These are phyloP conservation scores for Pygoscelis adeliae DNA, from an alignment of 2,113 vertebrate species.

Conservation along the genomic window DNA sequence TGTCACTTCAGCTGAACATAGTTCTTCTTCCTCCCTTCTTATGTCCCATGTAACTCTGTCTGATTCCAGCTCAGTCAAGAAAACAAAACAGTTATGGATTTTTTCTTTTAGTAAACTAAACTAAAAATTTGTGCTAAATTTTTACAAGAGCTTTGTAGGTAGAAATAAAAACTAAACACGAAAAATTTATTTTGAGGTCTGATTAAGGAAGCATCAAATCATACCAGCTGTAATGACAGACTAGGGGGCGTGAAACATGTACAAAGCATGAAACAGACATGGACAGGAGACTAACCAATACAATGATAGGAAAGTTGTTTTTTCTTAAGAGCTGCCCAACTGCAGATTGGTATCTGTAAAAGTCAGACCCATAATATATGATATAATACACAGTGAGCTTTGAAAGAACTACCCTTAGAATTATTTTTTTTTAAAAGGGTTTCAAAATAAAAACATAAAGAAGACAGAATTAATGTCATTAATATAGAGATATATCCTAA, in stretches of 20 bases:
- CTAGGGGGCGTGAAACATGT: rapidly evolving
- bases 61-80: not conserved
- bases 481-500: not conserved
- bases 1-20: not conserved
- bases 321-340: not conserved
- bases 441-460: not conserved
- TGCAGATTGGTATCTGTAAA: not conserved
- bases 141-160: not conserved
- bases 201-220: not conserved
- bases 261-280: not conserved
- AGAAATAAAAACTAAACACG: not conserved
- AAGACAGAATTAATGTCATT: not conserved
- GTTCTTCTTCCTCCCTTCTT: not conserved
- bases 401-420: not conserved
- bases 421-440: rapidly evolving
- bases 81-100: not conserved
- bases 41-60: not conserved
- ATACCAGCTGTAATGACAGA: not conserved
- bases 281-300: not conserved
- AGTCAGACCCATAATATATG: not conserved
- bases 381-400: not conserved
- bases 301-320: not conserved
- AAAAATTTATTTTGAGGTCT: not conserved
- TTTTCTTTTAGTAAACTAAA: not conserved
- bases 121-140: not conserved